Base-by-base conservation (phyloP, 2,113 vertebrate species). In the Bagarius yarrelli region DNA sequence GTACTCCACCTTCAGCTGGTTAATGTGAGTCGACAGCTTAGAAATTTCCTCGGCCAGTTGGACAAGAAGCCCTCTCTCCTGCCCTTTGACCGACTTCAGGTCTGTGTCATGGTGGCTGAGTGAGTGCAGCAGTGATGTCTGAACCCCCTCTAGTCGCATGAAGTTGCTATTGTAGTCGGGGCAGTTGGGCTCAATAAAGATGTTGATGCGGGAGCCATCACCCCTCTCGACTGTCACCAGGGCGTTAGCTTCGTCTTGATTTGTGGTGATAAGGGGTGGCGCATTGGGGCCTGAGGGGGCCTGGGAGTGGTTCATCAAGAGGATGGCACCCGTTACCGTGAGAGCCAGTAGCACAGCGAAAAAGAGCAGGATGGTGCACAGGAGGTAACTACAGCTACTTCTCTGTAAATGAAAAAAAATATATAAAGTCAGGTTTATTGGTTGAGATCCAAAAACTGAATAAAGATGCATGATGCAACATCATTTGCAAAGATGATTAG, bases 171-270 rank as follows among this genome's bases (percentile, higher is more conserved):
- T 86, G 0, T 93, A 90, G 64, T 96, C 95, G 0, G 95, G 96
- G 90, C 97, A 99, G 89, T 96, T 96, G 0, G 96, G 96, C 85
- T 98, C 97, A 4, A 98, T 93, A 87, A 95, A 96, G 89, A 98
- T 95, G 91, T 94, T 97, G 90, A 98, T 93, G 82, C 91, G 95
- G 0, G 96, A 95, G 82, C 95, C 93, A 66, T 96, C 96, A 0
- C 92, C 91, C 15, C 89, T 92, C 53, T 97, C 96, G 2, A 98
- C 95, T 5, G 96, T 96, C 72, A 98, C 97, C 90, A 97, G 84
- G 0, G 96, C 94, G 0, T 94, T 91, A 59, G 92, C 92, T 6
- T 96, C 94, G 0, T 93, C 94, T 0, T 95, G 91, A 81, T 95
- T 96, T 25, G 95, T 96, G 83, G 91, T 95, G 92, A 98, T 95